Percentiles rank a stretch among this genome's conserved stretches.
Conservation (phyloP, 92 coral and sea anemone species). For the Metridium senile region DNA sequence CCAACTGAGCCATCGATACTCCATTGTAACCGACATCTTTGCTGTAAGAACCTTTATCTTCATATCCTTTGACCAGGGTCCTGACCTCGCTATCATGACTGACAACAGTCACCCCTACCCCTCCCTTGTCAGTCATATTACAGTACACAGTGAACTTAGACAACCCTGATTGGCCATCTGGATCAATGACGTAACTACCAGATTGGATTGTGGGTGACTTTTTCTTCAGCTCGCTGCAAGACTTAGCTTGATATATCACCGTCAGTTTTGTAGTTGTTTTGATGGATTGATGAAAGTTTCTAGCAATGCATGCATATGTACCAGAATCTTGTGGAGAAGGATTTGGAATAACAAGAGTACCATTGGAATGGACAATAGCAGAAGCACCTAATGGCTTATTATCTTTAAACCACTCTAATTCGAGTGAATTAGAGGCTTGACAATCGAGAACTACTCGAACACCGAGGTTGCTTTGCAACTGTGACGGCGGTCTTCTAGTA, state of each 20-base stretch:
- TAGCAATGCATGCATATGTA: conserved; percentile 44
- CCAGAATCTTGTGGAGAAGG: conserved; percentile 8
- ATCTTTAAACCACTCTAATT: conserved; percentile 28
- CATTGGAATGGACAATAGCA: conserved; percentile 19
- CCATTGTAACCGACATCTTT: conserved; percentile 56
- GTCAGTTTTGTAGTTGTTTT: conserved; percentile 33
- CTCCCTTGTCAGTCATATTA: conserved; percentile 62
- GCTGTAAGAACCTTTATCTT: conserved; percentile 25
- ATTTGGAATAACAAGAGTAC: conserved; percentile 26
- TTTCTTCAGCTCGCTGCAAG: conserved; percentile 30
- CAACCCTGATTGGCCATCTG: conserved; percentile 42
- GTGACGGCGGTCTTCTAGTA: conserved; percentile 29
- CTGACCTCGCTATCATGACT: conserved; percentile 49
- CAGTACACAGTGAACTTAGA: conserved; percentile 48
- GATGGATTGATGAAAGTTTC: conserved; percentile 33
- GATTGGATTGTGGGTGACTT: not conserved
- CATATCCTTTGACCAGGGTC: conserved; percentile 20
- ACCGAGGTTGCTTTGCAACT: not conserved
- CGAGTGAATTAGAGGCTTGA: conserved; percentile 24
- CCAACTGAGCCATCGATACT: conserved; percentile 51
- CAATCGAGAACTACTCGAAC: conserved; percentile 13
- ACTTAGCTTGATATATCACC: not conserved
- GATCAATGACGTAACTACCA: conserved; percentile 42
- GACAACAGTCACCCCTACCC: conserved; percentile 55
- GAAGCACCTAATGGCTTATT: conserved; percentile 8